Evolutionary conservation across 1,140 invertebrate genomes (phyloP), one percentile per base, ranked within the genome.

Genomic region (Chlorops oryzae): DNA sequence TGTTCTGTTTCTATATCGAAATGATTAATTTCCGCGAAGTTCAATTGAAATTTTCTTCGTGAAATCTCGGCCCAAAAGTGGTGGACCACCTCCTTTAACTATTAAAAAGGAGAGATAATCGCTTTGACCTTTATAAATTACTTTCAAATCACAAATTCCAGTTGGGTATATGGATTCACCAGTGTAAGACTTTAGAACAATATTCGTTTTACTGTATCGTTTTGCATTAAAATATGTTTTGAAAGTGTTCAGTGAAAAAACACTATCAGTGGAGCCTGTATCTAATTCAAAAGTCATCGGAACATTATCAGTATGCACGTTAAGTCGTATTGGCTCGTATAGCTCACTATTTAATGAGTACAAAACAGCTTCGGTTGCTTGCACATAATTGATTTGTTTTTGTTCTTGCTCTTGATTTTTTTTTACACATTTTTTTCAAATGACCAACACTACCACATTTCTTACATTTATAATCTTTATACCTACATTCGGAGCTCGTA

Each of bases 11-110:
- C 20, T 21, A 10, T 7, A 3, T 15, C 9, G 12, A 7, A 22
- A 39, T 46, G 40, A 34, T 46, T 20, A 2, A 51, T 2, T 9
- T 37, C 28, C 12, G 49, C 12, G 6, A 51, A 9, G 17, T 38
- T 43, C 12, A 46, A 21, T 3, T 39, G n/a, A 45, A 51, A 51
- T 21, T 3, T n/a, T 28, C 6, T 28, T 45, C 5, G 46, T 22
- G 37, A 45, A 51, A 10, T 44, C 32, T 20, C 59, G 44, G 0
- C 62, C 56, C 18, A 65, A 38, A 24, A 66, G 47, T 20, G 62
- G 55, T 15, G 58, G 57, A 18, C 54, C 57, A 10, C 58, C 55
- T n/a, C n/a, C n/a, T 32, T 32, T n/a, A 32, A 32, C n/a, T 9
- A 32, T 32, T 32, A 32, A 7, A 7, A 32, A 32, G 28, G 28